These are phyloP conservation scores for Isichthys henryi DNA, from an alignment of 2,113 vertebrate genomes.

Conservation along the genomic window DNA sequence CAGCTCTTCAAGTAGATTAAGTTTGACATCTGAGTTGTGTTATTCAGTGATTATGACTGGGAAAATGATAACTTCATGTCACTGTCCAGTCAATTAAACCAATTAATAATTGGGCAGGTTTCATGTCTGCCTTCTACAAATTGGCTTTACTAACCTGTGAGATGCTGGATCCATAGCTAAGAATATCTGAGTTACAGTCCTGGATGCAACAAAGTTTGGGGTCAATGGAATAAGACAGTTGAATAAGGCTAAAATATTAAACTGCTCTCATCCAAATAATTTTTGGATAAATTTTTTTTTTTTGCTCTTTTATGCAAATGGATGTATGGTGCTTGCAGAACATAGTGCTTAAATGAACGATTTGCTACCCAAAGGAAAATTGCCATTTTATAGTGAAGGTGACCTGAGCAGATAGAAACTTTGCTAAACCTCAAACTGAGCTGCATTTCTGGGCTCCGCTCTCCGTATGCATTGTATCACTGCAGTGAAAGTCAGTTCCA, in stretches of 20 bases:
- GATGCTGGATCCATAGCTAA: neutral
- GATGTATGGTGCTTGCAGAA: neutral
- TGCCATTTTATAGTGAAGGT: neutral
- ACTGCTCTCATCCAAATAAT: neutral
- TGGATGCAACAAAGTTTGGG: neutral
- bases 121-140: neutral
- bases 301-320: neutral
- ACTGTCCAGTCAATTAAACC: neutral
- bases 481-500: neutral
- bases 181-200: neutral
- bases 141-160: neutral
- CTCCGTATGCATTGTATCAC: neutral
- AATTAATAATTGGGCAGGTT: neutral
- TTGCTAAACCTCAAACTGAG: neutral
- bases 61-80: neutral
- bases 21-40: neutral
- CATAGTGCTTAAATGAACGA: neutral
- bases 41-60: neutral
- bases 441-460: neutral
- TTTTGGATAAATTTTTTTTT: neutral
- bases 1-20: neutral
- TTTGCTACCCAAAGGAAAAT: neutral
- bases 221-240: neutral
- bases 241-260: neutral
- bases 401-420: neutral